Base-by-base conservation (phyloP, 2,113 vertebrate genomes). In the Stercorarius parasiticus region DNA sequence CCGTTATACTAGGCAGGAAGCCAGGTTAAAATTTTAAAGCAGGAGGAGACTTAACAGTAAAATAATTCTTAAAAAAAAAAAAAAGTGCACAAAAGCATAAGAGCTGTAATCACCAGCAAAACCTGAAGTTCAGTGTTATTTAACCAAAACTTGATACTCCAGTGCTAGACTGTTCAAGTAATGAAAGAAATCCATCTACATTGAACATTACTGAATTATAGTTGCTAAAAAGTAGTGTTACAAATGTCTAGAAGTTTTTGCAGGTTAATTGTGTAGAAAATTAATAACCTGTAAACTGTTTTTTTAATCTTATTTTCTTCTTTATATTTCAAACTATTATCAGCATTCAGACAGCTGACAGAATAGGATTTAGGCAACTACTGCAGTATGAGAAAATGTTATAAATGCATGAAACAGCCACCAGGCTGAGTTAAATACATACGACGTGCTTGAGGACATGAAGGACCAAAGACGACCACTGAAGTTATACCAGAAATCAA, bases 361-460 rank as follows among this genome's bases (percentile, higher is more conserved):
- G 30, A 29, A 50, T 26, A 64, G 6, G 9, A 59, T 71, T 67
- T 47, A 64, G 34, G 19, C 6, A 43, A 27, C 9, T 29, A 21
- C 14, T 55, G 7, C 23, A 45, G 11, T 32, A 52, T 69, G 14
- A 73, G 6, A 67, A 50, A 71, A 59, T 15, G 3, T 49, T 45
- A 45, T 10, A 71, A 71, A 84, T 22, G 8, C 20, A 29, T 50
- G 45, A 67, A 76, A 45, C 7, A 52, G 13, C 3, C 49, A 56
- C 13, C 32, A 55, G 7, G 38, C 8, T 47, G 47, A 67, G 13
- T 79, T 52, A 79, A 85, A 93, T 10, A 36, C 8, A 12, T 14
- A 40, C 0, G 1, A 2, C 55, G 8, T 62, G 7, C 11, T 58
- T 58, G 10, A 73, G 23, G 25, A 59, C 10, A 5, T 36, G 53